phyloP scores from a whole-genome alignment of 2,797 vertebrate genomes.

The Clarias platycephalus region DNA sequence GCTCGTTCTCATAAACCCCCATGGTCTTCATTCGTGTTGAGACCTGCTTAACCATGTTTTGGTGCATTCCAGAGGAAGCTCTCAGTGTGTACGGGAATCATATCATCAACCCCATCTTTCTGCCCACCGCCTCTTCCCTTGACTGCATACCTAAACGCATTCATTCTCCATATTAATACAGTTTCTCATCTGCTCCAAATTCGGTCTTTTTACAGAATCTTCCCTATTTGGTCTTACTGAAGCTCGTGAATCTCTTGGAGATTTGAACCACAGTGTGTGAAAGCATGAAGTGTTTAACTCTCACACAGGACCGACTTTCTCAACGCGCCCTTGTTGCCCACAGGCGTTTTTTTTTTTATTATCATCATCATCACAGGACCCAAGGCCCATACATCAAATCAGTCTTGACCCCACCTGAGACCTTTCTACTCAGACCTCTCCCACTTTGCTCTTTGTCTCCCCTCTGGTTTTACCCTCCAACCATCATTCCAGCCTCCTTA shows the following conservation, averaged over 20 bases:
- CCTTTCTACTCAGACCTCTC: neutral
- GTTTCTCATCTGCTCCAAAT: neutral
- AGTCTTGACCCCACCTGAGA: slow-evolving; percentile 52
- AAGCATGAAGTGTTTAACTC: neutral
- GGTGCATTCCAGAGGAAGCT: neutral
- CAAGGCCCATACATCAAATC: slow-evolving; percentile 68
- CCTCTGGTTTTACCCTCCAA: neutral
- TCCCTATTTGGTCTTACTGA: neutral
- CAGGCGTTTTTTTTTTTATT: neutral
- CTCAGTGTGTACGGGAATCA: neutral
- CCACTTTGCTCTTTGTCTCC: neutral
- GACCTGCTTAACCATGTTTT: neutral
- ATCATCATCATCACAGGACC: neutral
- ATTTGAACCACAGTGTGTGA: neutral
- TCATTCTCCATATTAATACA: neutral
- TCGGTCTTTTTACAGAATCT: neutral
- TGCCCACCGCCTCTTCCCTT: neutral
- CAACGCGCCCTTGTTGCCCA: slow-evolving; percentile 22
- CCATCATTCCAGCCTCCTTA: slow-evolving; percentile 34
- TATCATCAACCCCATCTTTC: neutral
- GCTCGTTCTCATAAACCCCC: neutral
- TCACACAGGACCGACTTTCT: neutral
- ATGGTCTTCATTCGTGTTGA: neutral
- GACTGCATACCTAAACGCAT: neutral
- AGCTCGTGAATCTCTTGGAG: too few relatives aligned